Conservation (phyloP, 2,113 vertebrate species). For the Equus przewalskii region DNA sequence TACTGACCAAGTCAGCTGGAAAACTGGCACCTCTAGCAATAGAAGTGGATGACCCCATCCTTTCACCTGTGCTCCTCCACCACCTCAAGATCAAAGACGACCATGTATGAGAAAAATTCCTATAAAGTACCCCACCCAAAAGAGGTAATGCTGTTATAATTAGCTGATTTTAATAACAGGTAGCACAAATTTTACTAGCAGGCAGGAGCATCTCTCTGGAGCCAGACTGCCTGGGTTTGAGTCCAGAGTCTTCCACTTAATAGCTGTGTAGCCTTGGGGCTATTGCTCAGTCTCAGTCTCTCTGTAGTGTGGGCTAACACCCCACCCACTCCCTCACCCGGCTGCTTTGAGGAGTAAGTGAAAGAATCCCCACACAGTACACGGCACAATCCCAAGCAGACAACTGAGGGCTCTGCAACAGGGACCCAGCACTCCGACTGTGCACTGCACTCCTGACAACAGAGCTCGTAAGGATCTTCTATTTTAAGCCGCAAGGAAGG, state of each 20-base stretch:
- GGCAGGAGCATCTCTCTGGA: conserved; percentile 46
- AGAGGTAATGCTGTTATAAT: conserved; percentile 2
- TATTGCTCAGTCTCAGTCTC: neutral
- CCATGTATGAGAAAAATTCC: conserved; percentile 6
- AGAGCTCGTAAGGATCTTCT: neutral
- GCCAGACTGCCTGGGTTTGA: conserved; percentile 47
- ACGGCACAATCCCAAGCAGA: neutral
- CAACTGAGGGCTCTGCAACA: neutral
- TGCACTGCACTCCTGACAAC: neutral
- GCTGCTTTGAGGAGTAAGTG: neutral
- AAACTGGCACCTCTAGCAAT: neutral
- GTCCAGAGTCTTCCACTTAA: conserved; percentile 38
- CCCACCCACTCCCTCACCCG: neutral
- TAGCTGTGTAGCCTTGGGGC: neutral
- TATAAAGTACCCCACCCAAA: neutral
- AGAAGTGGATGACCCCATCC: neutral
- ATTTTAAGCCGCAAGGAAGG: conserved; percentile 8
- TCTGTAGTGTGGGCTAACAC: neutral
- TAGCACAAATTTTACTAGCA: conserved; percentile 53
- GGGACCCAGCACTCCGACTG: too few species aligned
- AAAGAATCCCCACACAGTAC: neutral
- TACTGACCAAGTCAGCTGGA: neutral
- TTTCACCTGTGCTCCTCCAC: neutral
- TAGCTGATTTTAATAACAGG: conserved; percentile 72
- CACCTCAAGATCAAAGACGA: conserved; percentile 63